Percentiles rank a stretch among this genome's conserved stretches.
phyloP scores from a whole-genome alignment of 2,797 vertebrate species.

The Lophius americanus region DNA sequence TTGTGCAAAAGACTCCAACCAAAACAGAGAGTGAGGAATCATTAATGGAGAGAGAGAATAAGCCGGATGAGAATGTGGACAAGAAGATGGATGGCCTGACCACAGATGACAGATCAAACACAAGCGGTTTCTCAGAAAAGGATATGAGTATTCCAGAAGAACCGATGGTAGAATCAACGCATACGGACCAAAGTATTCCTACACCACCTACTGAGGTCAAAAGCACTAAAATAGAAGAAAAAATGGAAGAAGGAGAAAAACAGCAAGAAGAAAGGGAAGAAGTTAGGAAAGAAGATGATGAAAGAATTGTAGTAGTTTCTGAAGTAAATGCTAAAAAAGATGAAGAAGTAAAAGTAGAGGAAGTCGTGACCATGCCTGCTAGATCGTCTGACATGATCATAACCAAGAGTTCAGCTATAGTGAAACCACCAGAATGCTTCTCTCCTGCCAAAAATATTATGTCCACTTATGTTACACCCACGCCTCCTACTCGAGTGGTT shows the following conservation, averaged over 20 bases:
- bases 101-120: slow-evolving; percentile 73
- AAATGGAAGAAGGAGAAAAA: slow-evolving; percentile 67
- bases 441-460: slow-evolving; percentile 47
- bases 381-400: slow-evolving; percentile 70
- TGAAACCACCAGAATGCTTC: slow-evolving; percentile 60
- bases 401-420: slow-evolving; percentile 67
- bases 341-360: slow-evolving; percentile 43
- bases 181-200: slow-evolving; percentile 55
- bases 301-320: slow-evolving; percentile 46
- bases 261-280: slow-evolving; percentile 63
- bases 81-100: slow-evolving; percentile 70
- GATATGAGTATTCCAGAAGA: slow-evolving; percentile 81
- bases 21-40: slow-evolving; percentile 70
- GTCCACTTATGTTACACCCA: slow-evolving; percentile 62
- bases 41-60: slow-evolving; percentile 69
- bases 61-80: slow-evolving; percentile 60
- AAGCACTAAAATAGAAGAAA: slow-evolving; percentile 62
- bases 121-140: slow-evolving; percentile 77
- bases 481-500: slow-evolving; percentile 71
- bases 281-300: slow-evolving; percentile 55
- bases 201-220: slow-evolving; percentile 60
- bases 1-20: slow-evolving; percentile 65
- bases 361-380: slow-evolving; percentile 38
- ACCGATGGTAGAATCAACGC: slow-evolving; percentile 72
- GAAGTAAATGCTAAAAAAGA: slow-evolving; percentile 16